Percentiles rank a stretch among this genome's conserved stretches.
These are phyloP conservation scores for Meganola albula DNA, from an alignment of 2,888 invertebrate species.

Conservation along the genomic window DNA sequence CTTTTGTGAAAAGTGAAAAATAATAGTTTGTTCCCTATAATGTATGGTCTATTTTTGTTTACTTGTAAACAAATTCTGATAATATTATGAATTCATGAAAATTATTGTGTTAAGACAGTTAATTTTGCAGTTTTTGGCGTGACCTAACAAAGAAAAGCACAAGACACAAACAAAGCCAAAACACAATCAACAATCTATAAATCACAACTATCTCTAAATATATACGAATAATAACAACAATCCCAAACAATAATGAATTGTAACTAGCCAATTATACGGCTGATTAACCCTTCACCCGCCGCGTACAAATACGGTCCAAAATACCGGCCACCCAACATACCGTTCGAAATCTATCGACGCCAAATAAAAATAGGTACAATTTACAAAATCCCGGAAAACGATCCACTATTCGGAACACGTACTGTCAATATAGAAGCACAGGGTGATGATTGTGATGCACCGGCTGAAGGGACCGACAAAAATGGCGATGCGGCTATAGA, in stretches of 20 bases:
- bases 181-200: too few species aligned
- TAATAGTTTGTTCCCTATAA: too few species aligned
- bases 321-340: too few species aligned
- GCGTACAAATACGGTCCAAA: constrained; percentile 39
- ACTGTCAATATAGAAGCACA: constrained; percentile 69
- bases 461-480: constrained; percentile 46
- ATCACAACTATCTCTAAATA: constrained; percentile 20
- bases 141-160: too few species aligned
- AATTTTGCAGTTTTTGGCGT: too few species aligned
- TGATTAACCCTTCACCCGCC: constrained; percentile 65
- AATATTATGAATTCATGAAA: too few species aligned
- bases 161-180: too few species aligned
- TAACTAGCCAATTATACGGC: constrained; percentile 72
- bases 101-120: too few species aligned
- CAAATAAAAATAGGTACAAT: constrained; percentile 71
- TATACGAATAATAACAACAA: constrained; percentile 21
- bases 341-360: constrained; percentile 53
- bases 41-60: too few species aligned
- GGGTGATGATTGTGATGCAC: constrained; percentile 74
- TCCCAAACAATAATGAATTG: constrained; percentile 65
- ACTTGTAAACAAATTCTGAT: too few species aligned
- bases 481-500: constrained; percentile 51
- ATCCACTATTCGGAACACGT: constrained; percentile 66
- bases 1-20: too few species aligned
- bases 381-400: constrained; percentile 67